Evolutionary conservation across 2,113 vertebrate genomes (phyloP), one percentile per base, ranked within the genome.

Genomic region (Ctenomys sociabilis): DNA sequence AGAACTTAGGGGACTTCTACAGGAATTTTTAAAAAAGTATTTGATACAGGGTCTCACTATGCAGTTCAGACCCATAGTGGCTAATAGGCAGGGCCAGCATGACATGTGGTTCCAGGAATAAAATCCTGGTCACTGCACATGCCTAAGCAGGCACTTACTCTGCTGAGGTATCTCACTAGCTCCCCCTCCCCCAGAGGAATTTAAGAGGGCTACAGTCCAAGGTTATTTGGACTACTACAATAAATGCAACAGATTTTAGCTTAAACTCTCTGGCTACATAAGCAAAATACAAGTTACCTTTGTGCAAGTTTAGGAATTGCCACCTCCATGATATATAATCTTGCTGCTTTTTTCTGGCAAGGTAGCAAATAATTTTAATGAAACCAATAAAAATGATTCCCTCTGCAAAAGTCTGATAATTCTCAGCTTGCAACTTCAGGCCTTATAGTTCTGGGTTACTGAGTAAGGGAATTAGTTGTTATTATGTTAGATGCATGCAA

Each of bases 331-430:
- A 91, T 93, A 14, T 30, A 40, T 78, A 83, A 93, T 91, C 30
- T 64, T 80, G 37, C 40, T 89, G 54, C 61, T 81, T 88, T 94
- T 77, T 81, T 91, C 30, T 52, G 93, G 80, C 81, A 93, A 94
- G 3, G 22, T 86, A 86, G 68, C 93, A 95, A 97, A 91, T 7
- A 61, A 40, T 78, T 97, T 97, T 86, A 94, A 93, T 95, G 49
- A 95, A 97, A 84, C 73, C 85, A 83, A 77, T 75, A 97, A 77
- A 84, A 91, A 93, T 73, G 4, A 84, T 80, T 88, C 14, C 70
- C n/a, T 26, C 57, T 91, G 37, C 45, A 84, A 90, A 94, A 70
- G 28, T 5, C 59, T 96, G 68, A 24, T 93, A 83, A 89, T 91
- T 70, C 32, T 88, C 37, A 49, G 32, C 52, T 89, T 83, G 73